These are phyloP conservation scores for Leptinotarsa undecemlineata DNA, from an alignment of 1,140 invertebrate genomes.

Conservation along the genomic window DNA sequence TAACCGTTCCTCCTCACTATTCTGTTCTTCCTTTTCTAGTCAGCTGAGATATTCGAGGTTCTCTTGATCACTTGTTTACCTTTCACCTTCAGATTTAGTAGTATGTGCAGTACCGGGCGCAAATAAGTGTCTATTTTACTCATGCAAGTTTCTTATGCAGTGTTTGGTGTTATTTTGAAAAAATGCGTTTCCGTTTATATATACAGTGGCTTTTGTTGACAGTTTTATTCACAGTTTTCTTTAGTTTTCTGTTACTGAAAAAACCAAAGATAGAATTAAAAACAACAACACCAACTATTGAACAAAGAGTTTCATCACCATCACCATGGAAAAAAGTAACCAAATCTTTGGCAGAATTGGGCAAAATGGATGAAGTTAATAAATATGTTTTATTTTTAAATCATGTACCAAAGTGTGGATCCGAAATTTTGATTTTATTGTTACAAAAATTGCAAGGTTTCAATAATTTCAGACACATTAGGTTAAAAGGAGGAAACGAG, in stretches of 20 bases:
- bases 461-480: conserved; percentile 67
- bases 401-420: conserved; percentile 66
- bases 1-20: not conserved
- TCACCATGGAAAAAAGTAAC: conserved; percentile 52
- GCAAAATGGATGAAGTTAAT: conserved; percentile 57
- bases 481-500: conserved; percentile 58
- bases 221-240: conserved; percentile 5
- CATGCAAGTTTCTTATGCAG: too few species aligned
- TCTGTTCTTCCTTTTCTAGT: not conserved
- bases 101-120: not conserved
- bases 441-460: conserved; percentile 64
- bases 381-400: conserved; percentile 67
- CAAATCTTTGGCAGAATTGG: conserved; percentile 61
- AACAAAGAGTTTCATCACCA: not conserved
- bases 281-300: not conserved
- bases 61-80: not conserved
- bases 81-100: conserved; percentile 2
- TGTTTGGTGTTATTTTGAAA: too few species aligned
- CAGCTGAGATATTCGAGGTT: not conserved
- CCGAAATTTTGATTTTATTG: conserved; percentile 68
- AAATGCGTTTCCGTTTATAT: not conserved
- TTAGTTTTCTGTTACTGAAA: conserved; percentile 19
- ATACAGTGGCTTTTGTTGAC: not conserved
- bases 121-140: too few species aligned
- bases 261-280: conserved; percentile 7